phyloP scores from a whole-genome alignment of 2,888 invertebrate genomes.

The Temnothorax rugatulus region DNA sequence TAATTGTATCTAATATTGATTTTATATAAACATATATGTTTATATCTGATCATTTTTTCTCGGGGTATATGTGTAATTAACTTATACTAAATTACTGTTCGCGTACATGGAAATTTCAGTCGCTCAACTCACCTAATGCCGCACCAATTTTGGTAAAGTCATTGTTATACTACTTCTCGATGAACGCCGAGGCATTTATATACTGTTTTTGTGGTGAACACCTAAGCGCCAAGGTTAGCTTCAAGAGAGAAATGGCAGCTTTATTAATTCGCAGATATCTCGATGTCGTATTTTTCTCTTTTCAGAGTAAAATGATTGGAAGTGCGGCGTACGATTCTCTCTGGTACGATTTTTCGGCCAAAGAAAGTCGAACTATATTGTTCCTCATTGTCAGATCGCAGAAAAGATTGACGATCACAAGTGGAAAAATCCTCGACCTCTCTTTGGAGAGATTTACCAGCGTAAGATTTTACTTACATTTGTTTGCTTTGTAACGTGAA shows the following conservation, averaged over 20 bases:
- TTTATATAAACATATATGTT: too few relatives aligned
- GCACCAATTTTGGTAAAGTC: conserved; percentile 60
- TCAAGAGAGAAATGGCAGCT: neutral
- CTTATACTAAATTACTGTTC: neutral
- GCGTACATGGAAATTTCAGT: conserved; percentile 48
- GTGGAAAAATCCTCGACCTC: conserved; percentile 66
- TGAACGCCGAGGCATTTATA: conserved; percentile 63
- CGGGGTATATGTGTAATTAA: neutral
- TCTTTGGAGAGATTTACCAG: conserved; percentile 62
- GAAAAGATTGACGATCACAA: conserved; percentile 60
- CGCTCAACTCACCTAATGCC: conserved; percentile 47
- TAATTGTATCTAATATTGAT: too few relatives aligned
- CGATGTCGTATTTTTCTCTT: neutral
- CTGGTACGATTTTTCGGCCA: conserved; percentile 67
- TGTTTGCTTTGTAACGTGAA: neutral
- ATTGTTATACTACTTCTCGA: conserved; percentile 55
- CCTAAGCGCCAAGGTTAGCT: conserved; percentile 69
- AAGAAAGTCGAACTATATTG: conserved; percentile 55
- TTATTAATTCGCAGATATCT: neutral
- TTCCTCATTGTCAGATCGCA: conserved; percentile 61
- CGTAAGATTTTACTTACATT: conserved; percentile 53
- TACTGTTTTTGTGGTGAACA: conserved; percentile 74
- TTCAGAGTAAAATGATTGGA: conserved; percentile 63
- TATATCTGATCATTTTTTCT: too few relatives aligned
- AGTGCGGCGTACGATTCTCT: conserved; percentile 59